Base-by-base conservation (phyloP, 2,797 vertebrate species). In the Hemitrygon akajei region DNA sequence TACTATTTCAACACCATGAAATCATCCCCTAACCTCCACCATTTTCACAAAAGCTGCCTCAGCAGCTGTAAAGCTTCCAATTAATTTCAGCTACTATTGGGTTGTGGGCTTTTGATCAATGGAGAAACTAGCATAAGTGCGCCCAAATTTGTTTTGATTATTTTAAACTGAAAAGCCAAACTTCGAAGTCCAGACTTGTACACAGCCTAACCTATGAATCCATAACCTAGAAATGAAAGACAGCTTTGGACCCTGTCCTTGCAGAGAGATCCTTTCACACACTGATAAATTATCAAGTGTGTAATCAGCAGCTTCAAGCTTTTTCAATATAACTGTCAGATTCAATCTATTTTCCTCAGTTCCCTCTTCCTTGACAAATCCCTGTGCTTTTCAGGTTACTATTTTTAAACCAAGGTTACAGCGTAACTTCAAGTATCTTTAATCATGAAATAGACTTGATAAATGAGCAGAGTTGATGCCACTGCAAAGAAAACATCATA, bases 341-440 rank as follows among this genome's bases (percentile, higher is more conserved):
- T n/a, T 86, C 84, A 86, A 86, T 58, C 12, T 14, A 86, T 63
- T 86, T 86, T 66, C 58, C 30, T 87, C 84, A 63, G 84, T 66
- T 87, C 16, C 84, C 84, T 63, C 6, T 87, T 80, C 71, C 77
- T 80, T 80, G 77, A 80, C 77, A 80, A 80, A 80, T 80, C 77
- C 77, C 77, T 37, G n/a, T 40, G n/a, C 77, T 80, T 18, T 80
- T 18, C 84, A 56, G 30, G 2, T 66, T 63, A 89, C 86, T 66
- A 89, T 89, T 66, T 89, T 89, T 89, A 66, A 89, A 87, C 30
- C 14, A 87, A 87, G 84, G 84, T 63, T 87, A 87, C n/a, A 34
- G 58, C 63, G 22, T 84, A 58, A 58, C 7, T 58, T 60, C 82
- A 86, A 60, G 25, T 86, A 11, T 22, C 86, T 89, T 60, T 34